phyloP scores from a whole-genome alignment of 2,113 vertebrate species.

The Ifrita kowaldi region DNA sequence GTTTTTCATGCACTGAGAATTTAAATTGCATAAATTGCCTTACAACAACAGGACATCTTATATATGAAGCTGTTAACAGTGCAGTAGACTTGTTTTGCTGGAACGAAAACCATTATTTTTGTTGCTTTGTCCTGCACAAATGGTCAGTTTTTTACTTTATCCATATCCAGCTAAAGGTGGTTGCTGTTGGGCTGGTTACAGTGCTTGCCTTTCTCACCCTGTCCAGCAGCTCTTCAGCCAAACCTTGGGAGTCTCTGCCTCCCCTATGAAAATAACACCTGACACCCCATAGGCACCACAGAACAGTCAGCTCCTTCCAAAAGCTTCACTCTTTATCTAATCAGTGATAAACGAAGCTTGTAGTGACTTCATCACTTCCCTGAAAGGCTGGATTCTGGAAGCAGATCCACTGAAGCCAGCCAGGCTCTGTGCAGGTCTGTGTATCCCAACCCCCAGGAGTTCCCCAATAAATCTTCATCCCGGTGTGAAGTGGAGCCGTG shows the following conservation, averaged over 20 bases:
- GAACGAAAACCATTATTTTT: not conserved
- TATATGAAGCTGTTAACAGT: not conserved
- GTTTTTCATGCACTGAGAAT: not conserved
- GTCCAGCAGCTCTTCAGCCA: not conserved
- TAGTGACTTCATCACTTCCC: not conserved
- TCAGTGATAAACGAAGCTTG: not conserved
- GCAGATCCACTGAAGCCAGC: not conserved
- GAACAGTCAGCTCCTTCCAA: not conserved
- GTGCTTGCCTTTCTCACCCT: not conserved
- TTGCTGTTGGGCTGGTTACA: not conserved
- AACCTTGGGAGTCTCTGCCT: not conserved
- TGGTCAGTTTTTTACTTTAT: not conserved
- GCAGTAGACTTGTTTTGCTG: not conserved
- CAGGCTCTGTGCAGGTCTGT: not conserved
- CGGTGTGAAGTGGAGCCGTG: not conserved
- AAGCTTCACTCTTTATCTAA: not conserved
- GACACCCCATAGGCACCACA: not conserved
- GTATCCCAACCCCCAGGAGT: no score
- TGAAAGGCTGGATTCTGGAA: not conserved
- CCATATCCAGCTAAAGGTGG: not conserved
- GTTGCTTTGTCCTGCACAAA: not conserved
- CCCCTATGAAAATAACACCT: not conserved
- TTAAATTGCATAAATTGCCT: not conserved
- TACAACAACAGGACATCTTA: not conserved
- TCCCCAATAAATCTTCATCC: not conserved